Evolutionary conservation across 2,797 vertebrate genomes (phyloP), one percentile per base, ranked within the genome.

Genomic region (Myotis vivesi): DNA sequence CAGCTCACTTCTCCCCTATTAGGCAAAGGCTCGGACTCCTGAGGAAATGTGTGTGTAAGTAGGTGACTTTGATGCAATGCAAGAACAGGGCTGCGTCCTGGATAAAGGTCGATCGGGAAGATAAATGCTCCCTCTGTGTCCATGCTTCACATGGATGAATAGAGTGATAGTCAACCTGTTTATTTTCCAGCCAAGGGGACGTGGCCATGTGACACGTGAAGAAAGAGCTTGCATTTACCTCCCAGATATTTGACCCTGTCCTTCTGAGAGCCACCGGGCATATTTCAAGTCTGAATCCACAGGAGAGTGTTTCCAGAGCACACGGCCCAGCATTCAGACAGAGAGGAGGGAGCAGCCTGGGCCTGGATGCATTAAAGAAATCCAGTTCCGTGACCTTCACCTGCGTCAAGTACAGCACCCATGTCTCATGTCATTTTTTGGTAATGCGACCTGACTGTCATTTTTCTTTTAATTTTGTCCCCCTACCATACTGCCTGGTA

Each of bases 241-340:
- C 72, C 91, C 84, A 97, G 94, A 75, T 94, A 68, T 89, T 97
- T 97, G 92, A 92, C 66, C 89, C 97, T 84, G 79, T 86, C 93
- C 90, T 93, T 92, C 22, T 77, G 72, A 93, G 95, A 95, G 94
- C 87, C 82, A 51, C 86, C 0, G 7, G 94, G 95, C 86, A 94
- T 97, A 96, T 96, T 97, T 97, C 97, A 97, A 97, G 73, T 91
- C 91, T 83, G 87, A 96, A 97, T 89, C 92, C 95, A 88, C 94
- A 91, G 71, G 95, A 96, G 96, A 95, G 85, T 11, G 2, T 96
- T 96, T 96, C 57, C n/a, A 81, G 94, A 91, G 68, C 91, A 81
- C 91, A 69, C 0, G n/a, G 51, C 86, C 80, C 8, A 23, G 88
- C 76, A 20, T 92, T 95, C 89, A 93, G 85, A 73, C 66, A 59